Evolutionary conservation across 2,113 vertebrate species (phyloP).

Genomic region (Oncorhynchus keta): DNA sequence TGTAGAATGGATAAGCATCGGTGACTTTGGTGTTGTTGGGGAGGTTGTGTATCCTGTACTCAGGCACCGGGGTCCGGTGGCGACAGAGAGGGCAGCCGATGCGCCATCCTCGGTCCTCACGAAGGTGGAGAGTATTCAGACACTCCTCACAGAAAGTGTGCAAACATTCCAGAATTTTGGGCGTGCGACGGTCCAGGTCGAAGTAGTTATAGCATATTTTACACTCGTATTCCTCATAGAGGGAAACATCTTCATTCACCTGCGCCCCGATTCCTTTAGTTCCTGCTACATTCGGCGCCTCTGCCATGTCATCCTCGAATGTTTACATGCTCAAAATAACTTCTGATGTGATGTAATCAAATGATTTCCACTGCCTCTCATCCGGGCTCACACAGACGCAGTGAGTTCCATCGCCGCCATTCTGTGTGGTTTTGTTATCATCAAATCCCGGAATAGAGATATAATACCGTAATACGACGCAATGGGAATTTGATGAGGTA

Average conservation of each 20-base stretch:
- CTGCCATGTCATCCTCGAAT: constrained; percentile 66
- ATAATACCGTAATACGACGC: neutral
- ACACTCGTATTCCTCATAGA: constrained; percentile 77
- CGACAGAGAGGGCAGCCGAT: constrained; percentile 81
- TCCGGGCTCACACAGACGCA: too few species aligned
- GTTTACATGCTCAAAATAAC: constrained; percentile 4
- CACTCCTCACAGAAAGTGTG: constrained; percentile 84
- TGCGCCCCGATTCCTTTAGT: neutral
- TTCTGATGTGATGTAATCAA: neutral
- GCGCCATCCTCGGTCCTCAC: constrained; percentile 53
- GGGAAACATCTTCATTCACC: constrained; percentile 9
- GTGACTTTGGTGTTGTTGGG: constrained; percentile 74
- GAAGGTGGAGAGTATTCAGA: constrained; percentile 72
- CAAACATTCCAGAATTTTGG: constrained; percentile 78
- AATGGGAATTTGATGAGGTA: neutral
- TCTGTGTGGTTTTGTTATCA: neutral
- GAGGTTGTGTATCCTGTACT: constrained; percentile 71
- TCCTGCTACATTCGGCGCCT: constrained; percentile 47
- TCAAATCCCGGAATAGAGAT: neutral
- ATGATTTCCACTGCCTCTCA: neutral
- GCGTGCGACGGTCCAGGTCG: constrained; percentile 74
- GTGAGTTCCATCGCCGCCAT: neutral
- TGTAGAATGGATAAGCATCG: constrained; percentile 65
- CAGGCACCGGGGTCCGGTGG: constrained; percentile 78
- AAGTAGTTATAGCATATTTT: constrained; percentile 84